phyloP scores from a whole-genome alignment of 2,797 vertebrate species.

The Neopelma chrysocephalum region DNA sequence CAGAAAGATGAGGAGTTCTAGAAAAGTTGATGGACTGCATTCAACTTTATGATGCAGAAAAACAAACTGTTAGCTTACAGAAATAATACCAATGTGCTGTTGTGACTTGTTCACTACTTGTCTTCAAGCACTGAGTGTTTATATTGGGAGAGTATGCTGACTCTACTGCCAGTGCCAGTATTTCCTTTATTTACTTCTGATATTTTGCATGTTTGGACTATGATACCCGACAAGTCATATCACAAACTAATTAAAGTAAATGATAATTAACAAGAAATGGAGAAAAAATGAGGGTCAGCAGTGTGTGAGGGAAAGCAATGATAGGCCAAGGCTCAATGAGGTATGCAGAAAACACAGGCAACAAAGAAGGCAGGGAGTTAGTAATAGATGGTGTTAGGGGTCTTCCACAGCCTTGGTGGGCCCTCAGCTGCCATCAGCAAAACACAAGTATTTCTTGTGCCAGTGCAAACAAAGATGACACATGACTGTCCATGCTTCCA shows the following conservation, averaged over 20 bases:
- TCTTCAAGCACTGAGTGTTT: conserved; percentile 1
- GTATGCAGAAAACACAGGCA: neutral
- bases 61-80: conserved; percentile 38
- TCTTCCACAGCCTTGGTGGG: neutral
- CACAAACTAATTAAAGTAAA: neutral
- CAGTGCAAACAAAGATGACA: conserved; percentile 34
- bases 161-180: conserved; percentile 1
- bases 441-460: neutral
- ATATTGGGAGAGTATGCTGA: conserved; percentile 11
- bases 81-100: conserved; percentile 4
- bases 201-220: neutral
- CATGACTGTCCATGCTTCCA: neutral
- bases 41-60: conserved; percentile 54
- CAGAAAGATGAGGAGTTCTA: conserved; percentile 28
- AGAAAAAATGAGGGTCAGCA: conserved; percentile 19
- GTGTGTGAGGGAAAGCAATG: neutral
- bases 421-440: neutral
- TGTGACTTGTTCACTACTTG: conserved; percentile 25
- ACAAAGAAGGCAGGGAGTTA: neutral
- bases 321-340: neutral
- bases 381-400: neutral
- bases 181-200: conserved; percentile 46
- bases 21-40: conserved; percentile 24
- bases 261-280: conserved; percentile 4
- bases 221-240: neutral